Base-by-base conservation (phyloP, 2,888 invertebrate genomes). In the Hypercompe scribonia region DNA sequence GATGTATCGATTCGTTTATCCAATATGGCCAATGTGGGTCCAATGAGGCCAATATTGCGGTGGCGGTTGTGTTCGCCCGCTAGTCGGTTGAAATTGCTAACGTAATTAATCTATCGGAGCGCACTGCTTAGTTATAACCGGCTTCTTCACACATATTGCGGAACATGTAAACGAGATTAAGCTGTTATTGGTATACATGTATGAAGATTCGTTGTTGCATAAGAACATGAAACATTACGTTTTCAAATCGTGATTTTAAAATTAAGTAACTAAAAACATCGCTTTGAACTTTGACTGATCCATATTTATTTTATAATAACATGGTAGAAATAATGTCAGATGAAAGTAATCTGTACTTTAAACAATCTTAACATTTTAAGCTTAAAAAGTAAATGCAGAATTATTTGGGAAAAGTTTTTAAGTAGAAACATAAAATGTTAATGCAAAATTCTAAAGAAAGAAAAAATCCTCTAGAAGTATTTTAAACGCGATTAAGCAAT, bases 401-500 rank as follows among this genome's bases (percentile, higher is more conserved):
- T 71, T 61, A 68, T 39, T 39, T 24, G 70, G 50, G 21, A 33
- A 65, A 39, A 24, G 33, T 50, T 64, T 69, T 21, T 64, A 28
- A 34, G 31, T 58, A 73, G 64, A 75, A 69, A 71, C 65, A 69
- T 71, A 76, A 68, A 76, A 82, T 28, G 65, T 79, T 74, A 81
- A 77, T 74, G 64, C 65, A 71, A 73, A 79, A 68, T 71, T 58
- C 50, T 72, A 54, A 74, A 75, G 74, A 67, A 70, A 71, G 76
- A 70, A 81, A 85, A 82, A 79, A 74, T 70, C 76, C 70, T 73
- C 68, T 80, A 75, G 67, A 86, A 86, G 77, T 77, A 86, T 87
- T 88, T 87, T 76, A 84, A 82, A 86, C 84, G 83, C 86, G 88
- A 89, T 89, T 87, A 89, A 88, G 88, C 86, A 89, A 89, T 90